Evolutionary conservation across 2,888 invertebrate species (phyloP).

Genomic region (Plagiodera versicolora): DNA sequence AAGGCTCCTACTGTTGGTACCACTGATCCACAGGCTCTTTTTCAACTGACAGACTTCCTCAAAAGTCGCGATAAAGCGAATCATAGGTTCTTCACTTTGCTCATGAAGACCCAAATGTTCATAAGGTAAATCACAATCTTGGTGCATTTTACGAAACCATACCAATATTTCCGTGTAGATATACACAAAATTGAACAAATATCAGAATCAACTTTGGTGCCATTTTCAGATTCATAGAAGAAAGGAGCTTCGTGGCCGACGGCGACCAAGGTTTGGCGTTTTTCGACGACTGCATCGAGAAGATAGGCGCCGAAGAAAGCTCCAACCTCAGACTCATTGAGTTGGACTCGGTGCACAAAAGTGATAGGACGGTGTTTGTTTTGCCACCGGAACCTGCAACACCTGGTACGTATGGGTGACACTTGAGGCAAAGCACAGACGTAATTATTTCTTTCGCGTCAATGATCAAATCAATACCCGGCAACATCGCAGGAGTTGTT

Average conservation of each 20-base stretch:
- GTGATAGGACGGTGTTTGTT: conserved; percentile 93
- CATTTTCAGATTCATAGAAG: conserved; percentile 80
- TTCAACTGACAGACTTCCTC: conserved; percentile 89
- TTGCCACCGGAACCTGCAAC: conserved; percentile 83
- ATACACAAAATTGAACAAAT: no score
- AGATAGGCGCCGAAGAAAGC: conserved; percentile 64
- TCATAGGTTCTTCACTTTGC: conserved; percentile 83
- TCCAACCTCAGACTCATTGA: conserved; percentile 72
- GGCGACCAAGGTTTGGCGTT: conserved; percentile 93
- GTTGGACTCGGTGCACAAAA: conserved; percentile 74
- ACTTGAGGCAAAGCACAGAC: background rate
- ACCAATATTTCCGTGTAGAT: no score
- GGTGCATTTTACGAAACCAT: no score
- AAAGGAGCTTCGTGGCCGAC: conserved; percentile 97
- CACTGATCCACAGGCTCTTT: conserved; percentile 92
- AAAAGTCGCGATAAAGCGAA: conserved; percentile 87
- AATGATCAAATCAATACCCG: no score
- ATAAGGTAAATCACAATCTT: conserved; percentile 63
- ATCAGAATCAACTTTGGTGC: no score
- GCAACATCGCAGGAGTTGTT: no score
- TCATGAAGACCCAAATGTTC: conserved; percentile 96
- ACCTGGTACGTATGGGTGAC: conserved; percentile 39
- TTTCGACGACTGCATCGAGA: conserved; percentile 96
- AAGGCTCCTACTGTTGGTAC: conserved; percentile 91
- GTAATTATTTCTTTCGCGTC: no score